Base-by-base conservation (phyloP, 2,888 invertebrate genomes). In the Callyntrura sp. region DNA sequence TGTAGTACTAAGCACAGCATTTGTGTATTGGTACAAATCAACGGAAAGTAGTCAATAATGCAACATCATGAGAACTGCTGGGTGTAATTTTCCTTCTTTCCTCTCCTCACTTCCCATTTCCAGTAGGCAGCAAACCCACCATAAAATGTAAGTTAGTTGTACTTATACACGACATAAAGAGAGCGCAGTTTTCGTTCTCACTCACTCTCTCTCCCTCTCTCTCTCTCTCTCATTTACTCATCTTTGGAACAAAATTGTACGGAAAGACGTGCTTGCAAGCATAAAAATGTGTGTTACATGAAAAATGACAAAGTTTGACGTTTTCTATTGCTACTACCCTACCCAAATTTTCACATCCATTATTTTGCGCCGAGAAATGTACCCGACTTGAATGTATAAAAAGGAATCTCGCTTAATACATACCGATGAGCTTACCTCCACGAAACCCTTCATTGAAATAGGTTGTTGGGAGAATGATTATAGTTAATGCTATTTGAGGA, bases 241-340 rank as follows among this genome's bases (percentile, higher is more conserved):
- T 51, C 51, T 51, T n/a, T 23, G 3, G 23, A 65, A 65, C 28
- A 14, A 73, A 43, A 51, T 28, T 8, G 55, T 25, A 23, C n/a
- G n/a, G 78, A 55, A 51, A 35, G 35, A 78, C 78, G 51, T 48
- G 81, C 57, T 45, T 60, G 43, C 20, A 51, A n/a, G 20, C 48
- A 51, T 78, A 23, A 43, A 45, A 17, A 45, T 45, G 11, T 43
- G 43, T 76, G 60, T 85, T 85, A 11, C 35, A 35, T 60, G 79
- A 76, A 85, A 76, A 76, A 83, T 83, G 83, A 85, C 76, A 76
- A 85, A 85, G 78, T 85, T 85, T 85, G 85, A 85, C 85, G 85
- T 85, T 85, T 78, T 35, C 35, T 35, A 35, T 35, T 68, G 25
- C 48, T 57, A 48, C 20, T 78, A 57, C 45, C 25, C 65, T 83